Percentiles rank a stretch among this genome's conserved stretches.
Evolutionary conservation across 2,888 invertebrate species (phyloP).

Genomic region (Aporophyla nigra): DNA sequence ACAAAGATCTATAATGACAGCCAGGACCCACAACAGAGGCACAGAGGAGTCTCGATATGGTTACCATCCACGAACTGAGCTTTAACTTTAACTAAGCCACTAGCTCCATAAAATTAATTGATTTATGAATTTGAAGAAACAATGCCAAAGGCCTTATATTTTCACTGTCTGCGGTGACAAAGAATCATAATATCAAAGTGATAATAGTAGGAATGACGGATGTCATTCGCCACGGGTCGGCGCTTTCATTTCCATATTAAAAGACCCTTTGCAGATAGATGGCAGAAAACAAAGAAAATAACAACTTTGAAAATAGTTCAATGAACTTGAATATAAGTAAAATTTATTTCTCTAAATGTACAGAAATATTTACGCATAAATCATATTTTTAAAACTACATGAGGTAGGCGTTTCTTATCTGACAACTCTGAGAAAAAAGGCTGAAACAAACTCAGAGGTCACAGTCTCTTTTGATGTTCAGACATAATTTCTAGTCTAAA

Average conservation of each 20-base stretch:
- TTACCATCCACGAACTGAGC: neutral
- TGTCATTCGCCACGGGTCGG: slow-evolving; percentile 12
- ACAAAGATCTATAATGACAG: too few species aligned
- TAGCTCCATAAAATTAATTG: neutral
- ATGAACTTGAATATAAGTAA: neutral
- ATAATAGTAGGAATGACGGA: slow-evolving; percentile 14
- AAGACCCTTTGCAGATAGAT: neutral
- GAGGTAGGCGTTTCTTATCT: too few species aligned
- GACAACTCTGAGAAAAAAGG: too few species aligned
- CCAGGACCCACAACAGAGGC: too few species aligned
- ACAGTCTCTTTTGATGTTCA: too few species aligned
- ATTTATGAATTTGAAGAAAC: neutral
- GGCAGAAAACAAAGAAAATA: neutral
- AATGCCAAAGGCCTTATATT: neutral
- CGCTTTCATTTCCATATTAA: slow-evolving; percentile 18
- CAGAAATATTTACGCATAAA: too few species aligned
- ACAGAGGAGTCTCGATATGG: too few species aligned
- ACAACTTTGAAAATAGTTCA: neutral
- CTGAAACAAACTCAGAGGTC: too few species aligned
- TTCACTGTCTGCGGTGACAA: slow-evolving; percentile 4
- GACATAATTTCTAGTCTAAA: too few species aligned
- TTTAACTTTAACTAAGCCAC: neutral
- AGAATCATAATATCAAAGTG: slow-evolving; percentile 6
- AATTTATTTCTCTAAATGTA: too few species aligned
- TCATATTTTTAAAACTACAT: too few species aligned